A percentile compares a stretch with the other conserved stretches of the same genome.
phyloP scores from a whole-genome alignment of 2,888 invertebrate species.

The Mongoloraphidia duomilia region DNA sequence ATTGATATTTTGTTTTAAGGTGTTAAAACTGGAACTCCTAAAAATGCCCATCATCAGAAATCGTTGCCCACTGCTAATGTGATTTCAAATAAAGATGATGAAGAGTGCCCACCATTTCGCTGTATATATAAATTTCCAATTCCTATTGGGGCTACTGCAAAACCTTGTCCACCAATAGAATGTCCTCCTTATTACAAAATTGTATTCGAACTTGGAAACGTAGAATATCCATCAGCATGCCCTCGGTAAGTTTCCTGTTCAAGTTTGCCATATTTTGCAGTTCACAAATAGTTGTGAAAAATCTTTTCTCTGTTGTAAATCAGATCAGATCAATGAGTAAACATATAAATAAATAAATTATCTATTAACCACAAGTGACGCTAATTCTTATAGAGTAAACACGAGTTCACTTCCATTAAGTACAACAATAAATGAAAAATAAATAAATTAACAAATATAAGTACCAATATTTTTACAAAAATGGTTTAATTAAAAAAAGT shows the following conservation, averaged over 20 bases:
- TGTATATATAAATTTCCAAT: constrained; percentile 38
- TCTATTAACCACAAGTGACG: no score
- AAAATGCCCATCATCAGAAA: constrained; percentile 11
- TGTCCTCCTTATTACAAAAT: constrained; percentile 48
- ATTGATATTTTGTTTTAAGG: neutral
- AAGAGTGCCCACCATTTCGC: constrained; percentile 37
- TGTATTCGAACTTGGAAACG: constrained; percentile 30
- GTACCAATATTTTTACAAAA: no score
- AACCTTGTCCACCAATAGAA: constrained; percentile 31
- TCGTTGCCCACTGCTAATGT: constrained; percentile 17
- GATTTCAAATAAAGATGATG: constrained; percentile 11
- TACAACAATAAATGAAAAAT: no score
- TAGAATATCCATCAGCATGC: constrained; percentile 29
- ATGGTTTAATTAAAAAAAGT: no score
- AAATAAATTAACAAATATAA: no score
- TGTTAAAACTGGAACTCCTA: neutral
- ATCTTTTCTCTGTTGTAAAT: no score
- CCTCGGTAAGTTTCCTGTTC: constrained; percentile 28
- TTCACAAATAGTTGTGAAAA: no score
- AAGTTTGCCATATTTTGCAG: no score
- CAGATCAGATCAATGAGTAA: no score
- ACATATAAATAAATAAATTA: no score
- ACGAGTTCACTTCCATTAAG: no score
- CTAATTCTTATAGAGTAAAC: no score
- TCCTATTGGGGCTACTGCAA: constrained; percentile 18